phyloP scores from a whole-genome alignment of 1,140 invertebrate species.

The Spodoptera litura region DNA sequence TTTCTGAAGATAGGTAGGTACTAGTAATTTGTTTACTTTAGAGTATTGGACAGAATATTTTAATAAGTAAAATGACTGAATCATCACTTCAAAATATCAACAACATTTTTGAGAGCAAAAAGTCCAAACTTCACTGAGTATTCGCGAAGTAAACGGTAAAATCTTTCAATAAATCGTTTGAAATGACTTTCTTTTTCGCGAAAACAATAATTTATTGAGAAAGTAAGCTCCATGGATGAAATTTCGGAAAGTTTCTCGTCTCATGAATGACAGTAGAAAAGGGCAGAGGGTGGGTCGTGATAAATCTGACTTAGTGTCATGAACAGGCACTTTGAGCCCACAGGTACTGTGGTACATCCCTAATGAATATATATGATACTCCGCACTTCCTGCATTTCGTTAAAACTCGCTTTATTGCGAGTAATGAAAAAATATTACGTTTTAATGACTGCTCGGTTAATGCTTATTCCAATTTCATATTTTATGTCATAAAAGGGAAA shows the following conservation, averaged over 20 bases:
- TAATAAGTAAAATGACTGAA: too few species aligned
- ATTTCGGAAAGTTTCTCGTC: constrained; percentile 49
- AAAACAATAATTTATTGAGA: constrained; percentile 33
- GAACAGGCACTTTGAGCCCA: constrained; percentile 58
- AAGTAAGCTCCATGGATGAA: constrained; percentile 23
- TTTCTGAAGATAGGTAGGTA: too few species aligned
- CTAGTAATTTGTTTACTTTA: too few species aligned
- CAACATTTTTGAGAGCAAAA: not conserved
- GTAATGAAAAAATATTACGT: constrained; percentile 10
- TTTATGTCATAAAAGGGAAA: not conserved
- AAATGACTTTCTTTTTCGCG: constrained; percentile 31
- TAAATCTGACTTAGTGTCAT: constrained; percentile 79
- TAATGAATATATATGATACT: constrained; percentile 75
- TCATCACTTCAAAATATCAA: not conserved
- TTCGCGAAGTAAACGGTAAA: not conserved
- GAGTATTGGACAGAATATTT: too few species aligned
- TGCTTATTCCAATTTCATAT: not conserved
- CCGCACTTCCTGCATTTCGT: constrained; percentile 41
- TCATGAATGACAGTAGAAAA: constrained; percentile 65
- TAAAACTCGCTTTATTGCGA: constrained; percentile 8
- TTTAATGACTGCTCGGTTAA: constrained; percentile 2
- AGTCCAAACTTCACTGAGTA: not conserved
- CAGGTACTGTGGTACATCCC: constrained; percentile 50
- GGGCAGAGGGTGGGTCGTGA: constrained; percentile 60
- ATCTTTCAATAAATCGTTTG: constrained; percentile 31